A percentile compares a stretch with the other conserved stretches of the same genome.
Conservation (phyloP, 2,797 vertebrate species). For the Paramormyrops hopkinsi region DNA sequence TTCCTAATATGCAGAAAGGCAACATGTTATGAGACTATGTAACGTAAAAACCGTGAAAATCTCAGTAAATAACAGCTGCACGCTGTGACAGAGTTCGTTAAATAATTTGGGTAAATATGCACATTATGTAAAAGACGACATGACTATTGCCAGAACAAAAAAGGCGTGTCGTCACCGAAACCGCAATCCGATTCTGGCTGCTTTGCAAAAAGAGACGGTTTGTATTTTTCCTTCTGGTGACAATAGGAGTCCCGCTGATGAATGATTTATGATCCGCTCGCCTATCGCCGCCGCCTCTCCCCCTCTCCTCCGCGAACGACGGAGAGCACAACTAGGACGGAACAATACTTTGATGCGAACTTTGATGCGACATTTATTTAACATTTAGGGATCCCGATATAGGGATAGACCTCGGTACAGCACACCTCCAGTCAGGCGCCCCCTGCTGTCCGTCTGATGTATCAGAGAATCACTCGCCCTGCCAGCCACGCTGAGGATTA, state of each 20-base stretch:
- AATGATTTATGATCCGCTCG: conserved; percentile 7
- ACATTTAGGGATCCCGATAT: not conserved
- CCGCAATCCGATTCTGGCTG: not conserved
- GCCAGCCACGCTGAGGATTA: not conserved
- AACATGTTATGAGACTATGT: not conserved
- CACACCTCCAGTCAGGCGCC: not conserved
- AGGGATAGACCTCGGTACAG: not conserved
- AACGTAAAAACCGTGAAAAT: not conserved
- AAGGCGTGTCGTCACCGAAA: not conserved
- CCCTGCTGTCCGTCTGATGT: not conserved
- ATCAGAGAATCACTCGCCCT: not conserved
- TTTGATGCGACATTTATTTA: not conserved
- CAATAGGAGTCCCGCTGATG: not conserved
- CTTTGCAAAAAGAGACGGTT: not conserved
- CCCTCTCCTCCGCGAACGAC: not conserved
- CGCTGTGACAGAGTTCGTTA: not conserved
- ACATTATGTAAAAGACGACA: not conserved
- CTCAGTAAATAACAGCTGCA: not conserved
- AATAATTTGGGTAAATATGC: conserved; percentile 3
- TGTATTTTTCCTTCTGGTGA: not conserved
- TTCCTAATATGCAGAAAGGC: not conserved
- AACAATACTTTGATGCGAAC: not conserved
- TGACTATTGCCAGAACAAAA: not conserved
- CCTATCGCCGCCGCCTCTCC: not conserved
- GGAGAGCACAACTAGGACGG: not conserved